Evolutionary conservation across 2,797 vertebrate species (phyloP), one percentile per base, ranked within the genome.

Genomic region (Acrossocheilus wenchowensis): DNA sequence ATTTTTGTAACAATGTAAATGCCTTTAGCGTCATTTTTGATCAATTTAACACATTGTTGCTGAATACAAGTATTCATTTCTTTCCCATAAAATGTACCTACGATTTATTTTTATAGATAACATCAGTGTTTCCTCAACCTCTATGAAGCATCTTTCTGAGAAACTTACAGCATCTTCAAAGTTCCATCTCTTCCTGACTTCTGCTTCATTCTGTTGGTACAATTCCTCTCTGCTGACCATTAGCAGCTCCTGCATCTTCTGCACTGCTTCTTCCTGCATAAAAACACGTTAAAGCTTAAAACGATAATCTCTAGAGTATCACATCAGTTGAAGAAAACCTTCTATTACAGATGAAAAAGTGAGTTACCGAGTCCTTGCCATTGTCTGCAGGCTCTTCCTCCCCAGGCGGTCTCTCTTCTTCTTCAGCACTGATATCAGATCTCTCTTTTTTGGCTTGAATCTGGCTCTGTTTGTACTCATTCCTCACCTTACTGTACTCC

Each of bases 151-250:
- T 60, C 14, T 60, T 78, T n/a, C 52, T 60, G 34, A 60, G 21
- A 78, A 66, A 43, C 96, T 90, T 90, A 97, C 96, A 84, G 95
- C 93, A 0, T 97, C 96, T 90, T 97, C 97, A 75, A 94, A 97
- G 88, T 94, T 91, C 96, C 96, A 97, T 26, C 96, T 94, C 86
- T 96, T 96, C 84, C 95, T 93, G 87, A 97, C 96, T 84, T 97
- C 96, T 6, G 89, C 92, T 86, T 97, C 96, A 0, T 96, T 97
- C 78, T 94, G 94, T 52, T 94, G 92, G 89, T 94, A 95, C 1
- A 95, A 90, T 89, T 94, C 94, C 60, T 96, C 96, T 73, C 95
- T 94, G 41, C 84, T 88, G n/a, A 93, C 82, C 71, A 96, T 71
- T 15, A 95, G 91, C 19, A 96, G 91, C n/a, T 97, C 96, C 74